Evolutionary conservation across 2,797 vertebrate genomes (phyloP), one percentile per base, ranked within the genome.

Genomic region (Pseudotriccus pelzelni): DNA sequence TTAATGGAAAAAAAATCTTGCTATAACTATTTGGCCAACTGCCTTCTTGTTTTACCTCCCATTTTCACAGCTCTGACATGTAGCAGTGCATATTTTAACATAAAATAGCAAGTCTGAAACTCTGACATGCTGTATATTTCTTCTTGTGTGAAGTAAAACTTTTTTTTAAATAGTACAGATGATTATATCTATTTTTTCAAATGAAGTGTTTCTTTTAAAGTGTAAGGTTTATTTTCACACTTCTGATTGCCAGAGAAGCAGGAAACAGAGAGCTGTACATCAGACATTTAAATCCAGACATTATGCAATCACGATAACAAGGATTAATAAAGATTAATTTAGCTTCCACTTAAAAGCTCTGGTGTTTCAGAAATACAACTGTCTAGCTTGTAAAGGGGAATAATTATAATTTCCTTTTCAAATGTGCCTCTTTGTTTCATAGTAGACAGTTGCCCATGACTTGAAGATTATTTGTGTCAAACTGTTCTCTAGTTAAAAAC

Each of bases 191-290:
- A 23, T 72, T 96, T 95, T 92, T 93, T 90, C 28, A 90, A 92
- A 93, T 32, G 63, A 81, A 92, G 91, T 93, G 73, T 97, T 97
- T 95, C 94, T 97, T 96, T 97, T 96, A 95, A 97, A 97, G 81
- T 83, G 64, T 73, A 96, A 96, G 66, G 95, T 98, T 99, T 98
- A 98, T 98, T 98, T 99, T 98, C 97, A 96, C 98, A 97, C 92
- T 97, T 97, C 94, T 98, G 97, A 98, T 98, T 98, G 98, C 96
- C 93, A 89, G 87, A 95, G 94, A 94, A 97, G 96, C 93, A 96
- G 95, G 92, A 97, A 97, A 97, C 89, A 94, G 85, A 94, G 80
- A 60, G 63, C 93, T 49, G 22, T 86, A 95, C 87, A 94, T 97
- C 95, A 96, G 95, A 95, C 95, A 95, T 95, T 98, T 96, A 94